Evolutionary conservation across 2,888 invertebrate species (phyloP), one percentile per base, ranked within the genome.

Genomic region (Tolmerus cingulatus): DNA sequence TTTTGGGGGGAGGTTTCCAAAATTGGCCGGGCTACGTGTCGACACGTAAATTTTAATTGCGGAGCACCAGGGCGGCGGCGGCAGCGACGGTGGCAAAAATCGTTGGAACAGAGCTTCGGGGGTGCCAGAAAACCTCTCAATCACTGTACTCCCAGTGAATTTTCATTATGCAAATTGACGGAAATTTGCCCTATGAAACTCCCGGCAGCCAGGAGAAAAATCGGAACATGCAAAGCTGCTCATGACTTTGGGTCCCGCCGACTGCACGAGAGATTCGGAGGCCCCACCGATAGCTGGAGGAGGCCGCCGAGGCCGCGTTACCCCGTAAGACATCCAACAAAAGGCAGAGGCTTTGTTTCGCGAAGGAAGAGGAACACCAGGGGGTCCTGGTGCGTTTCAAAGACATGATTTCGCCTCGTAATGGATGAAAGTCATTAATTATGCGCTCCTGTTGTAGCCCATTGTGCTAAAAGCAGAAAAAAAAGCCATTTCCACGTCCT

Each of bases 371-470:
- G 34, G 27, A 66, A 5, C 66, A 27, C 66, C 66, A n/a, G 82
- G 82, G 57, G 27, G 37, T 34, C 66, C 66, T 12, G 37, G 23
- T 37, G 23, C 37, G 82, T 66, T 66, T 66, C 76, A 76, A 76
- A 74, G 74, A 46, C 43, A 74, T 23, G 46, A 74, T 76, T 86
- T 86, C 55, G 46, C 86, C 76, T 86, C 16, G 74, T 86, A 86
- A 86, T 76, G 86, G 86, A 86, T 76, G 86, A 76, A 86, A 86
- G 86, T 86, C 86, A 76, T 86, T 86, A 86, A 86, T 86, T 86
- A 86, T 86, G 74, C 86, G 86, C 76, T 74, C 30, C 86, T 86
- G 23, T 86, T 86, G 74, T 86, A 74, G 51, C 8, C 86, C 23
- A 76, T 86, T 86, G 86, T 86, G 9, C 74, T 43, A 23, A 40